Evolutionary conservation across 1,140 invertebrate species (phyloP), one percentile per base, ranked within the genome.

Genomic region (Augochlora pura): DNA sequence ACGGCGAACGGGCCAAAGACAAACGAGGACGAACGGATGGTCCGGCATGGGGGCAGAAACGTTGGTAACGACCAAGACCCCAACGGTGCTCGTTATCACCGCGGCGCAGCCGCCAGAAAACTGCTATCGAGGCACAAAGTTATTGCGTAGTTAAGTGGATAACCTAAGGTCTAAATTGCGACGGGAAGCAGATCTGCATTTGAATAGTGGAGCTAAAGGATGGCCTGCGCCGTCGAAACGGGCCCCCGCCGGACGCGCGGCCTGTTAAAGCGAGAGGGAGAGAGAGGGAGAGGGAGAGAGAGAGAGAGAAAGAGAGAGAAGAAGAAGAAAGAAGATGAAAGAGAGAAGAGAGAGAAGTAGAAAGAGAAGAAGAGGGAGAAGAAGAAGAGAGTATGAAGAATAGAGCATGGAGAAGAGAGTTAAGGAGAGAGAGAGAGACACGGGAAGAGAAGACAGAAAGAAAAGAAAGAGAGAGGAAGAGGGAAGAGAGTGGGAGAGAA

Each of bases 161-260:
- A 77, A 63, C 32, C 59, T 54, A 54, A 32, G 67, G 42, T 71
- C 25, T 62, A 71, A 77, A 71, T 77, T 39, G 59, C 57, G 69
- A 21, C 64, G 38, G 63, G 46, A 9, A 65, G 49, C 73, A 39
- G 32, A n/a, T 59, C 46, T 71, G 46, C 42, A 70, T 77, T 77
- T 70, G 39, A 70, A 63, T 70, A 70, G n/a, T 16, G 21, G 42
- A 68, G 67, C 57, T 70, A 77, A 77, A 59, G 75, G 67, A 77
- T 77, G 39, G 67, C 38, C 67, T 71, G 76, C 68, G 54, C 76
- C 75, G 63, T 77, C 76, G 67, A 71, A 77, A 77, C 67, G 27
- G 46, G 27, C 21, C n/a, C 21, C n/a, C 57, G 25, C 25, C 62
- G 75, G 63, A 71, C 59, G 65, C 38, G 25, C 42, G 42, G 42